Evolutionary conservation across 1,140 invertebrate species (phyloP).

Genomic region (Phocides pigmalion): DNA sequence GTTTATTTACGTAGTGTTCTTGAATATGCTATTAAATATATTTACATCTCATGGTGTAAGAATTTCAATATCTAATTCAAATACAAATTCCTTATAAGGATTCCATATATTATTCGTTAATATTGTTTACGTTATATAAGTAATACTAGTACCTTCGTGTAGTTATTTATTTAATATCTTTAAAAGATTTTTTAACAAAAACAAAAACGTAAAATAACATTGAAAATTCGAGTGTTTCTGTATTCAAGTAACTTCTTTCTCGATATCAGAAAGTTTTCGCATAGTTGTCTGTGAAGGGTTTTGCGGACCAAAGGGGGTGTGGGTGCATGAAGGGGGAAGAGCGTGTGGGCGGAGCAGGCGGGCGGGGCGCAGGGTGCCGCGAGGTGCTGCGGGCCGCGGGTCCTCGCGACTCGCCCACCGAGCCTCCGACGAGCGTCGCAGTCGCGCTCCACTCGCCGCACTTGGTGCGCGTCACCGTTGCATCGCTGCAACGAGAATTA

Average conservation of each 20-base stretch:
- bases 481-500: constrained; percentile 37
- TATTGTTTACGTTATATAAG: too few relatives aligned
- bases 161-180: too few relatives aligned
- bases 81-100: too few relatives aligned
- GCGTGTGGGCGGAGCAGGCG: constrained; percentile 63
- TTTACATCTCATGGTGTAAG: too few relatives aligned
- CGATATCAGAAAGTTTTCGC: not conserved
- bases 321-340: constrained; percentile 61
- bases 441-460: constrained; percentile 60
- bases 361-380: constrained; percentile 76
- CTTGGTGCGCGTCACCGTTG: constrained; percentile 54
- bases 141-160: too few relatives aligned
- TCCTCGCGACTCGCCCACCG: constrained; percentile 58
- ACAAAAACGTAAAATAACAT: too few relatives aligned
- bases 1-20: not conserved
- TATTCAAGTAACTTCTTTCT: not conserved
- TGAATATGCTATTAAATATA: too few relatives aligned
- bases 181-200: too few relatives aligned
- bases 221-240: too few relatives aligned
- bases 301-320: constrained; percentile 33
- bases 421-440: constrained; percentile 44
- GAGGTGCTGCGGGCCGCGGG: constrained; percentile 59
- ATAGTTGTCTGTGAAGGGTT: not conserved
- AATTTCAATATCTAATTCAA: too few relatives aligned
- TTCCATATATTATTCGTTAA: too few relatives aligned